A percentile compares a stretch with the other conserved stretches of the same genome.
Evolutionary conservation across 2,888 invertebrate genomes (phyloP).

Genomic region (Orthosia cruda): DNA sequence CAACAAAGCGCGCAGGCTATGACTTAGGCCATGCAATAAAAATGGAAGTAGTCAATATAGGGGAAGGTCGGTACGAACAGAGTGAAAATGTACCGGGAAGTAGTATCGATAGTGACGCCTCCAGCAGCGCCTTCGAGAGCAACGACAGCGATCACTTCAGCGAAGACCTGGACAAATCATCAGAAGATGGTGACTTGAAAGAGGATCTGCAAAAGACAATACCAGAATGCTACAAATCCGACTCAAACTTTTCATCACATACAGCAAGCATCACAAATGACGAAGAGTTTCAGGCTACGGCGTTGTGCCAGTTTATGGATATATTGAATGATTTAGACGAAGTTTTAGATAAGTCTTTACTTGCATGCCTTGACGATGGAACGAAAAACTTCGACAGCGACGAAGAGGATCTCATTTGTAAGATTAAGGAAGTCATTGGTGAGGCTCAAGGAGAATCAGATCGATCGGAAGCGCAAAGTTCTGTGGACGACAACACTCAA

Average conservation of each 20-base stretch:
- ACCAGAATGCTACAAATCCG: conserved; percentile 88
- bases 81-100: conserved; percentile 83
- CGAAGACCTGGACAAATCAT: conserved; percentile 83
- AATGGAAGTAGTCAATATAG: conserved; percentile 88
- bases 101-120: conserved; percentile 85
- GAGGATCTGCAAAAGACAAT: conserved; percentile 89
- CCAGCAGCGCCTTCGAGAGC: conserved; percentile 82
- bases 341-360: conserved; percentile 91
- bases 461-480: conserved; percentile 80
- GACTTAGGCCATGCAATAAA: conserved; percentile 89
- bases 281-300: conserved; percentile 89
- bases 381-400: conserved; percentile 85
- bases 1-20: conserved; percentile 84
- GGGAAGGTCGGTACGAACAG: conserved; percentile 86
- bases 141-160: conserved; percentile 79
- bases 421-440: conserved; percentile 85
- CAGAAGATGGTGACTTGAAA: conserved; percentile 86
- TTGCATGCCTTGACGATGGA: conserved; percentile 87
- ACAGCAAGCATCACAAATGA: conserved; percentile 86
- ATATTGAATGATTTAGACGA: conserved; percentile 92
- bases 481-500: conserved; percentile 86
- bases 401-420: conserved; percentile 89
- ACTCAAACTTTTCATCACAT: conserved; percentile 88
- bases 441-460: conserved; percentile 76
- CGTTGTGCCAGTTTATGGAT: conserved; percentile 90